phyloP scores from a whole-genome alignment of 1,140 invertebrate genomes.

The Venturia canescens region DNA sequence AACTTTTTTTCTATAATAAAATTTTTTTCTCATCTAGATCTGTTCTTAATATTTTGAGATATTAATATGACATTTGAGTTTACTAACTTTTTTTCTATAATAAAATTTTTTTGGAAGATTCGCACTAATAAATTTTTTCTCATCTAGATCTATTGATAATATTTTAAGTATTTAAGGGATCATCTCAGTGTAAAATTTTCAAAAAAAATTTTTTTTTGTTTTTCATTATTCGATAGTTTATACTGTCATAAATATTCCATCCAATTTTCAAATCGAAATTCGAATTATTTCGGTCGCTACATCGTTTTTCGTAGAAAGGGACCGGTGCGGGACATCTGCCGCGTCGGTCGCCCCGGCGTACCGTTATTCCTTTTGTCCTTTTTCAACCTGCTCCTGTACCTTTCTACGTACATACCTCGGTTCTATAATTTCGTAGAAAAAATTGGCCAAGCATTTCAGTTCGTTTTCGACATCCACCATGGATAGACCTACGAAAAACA shows the following conservation, averaged over 20 bases:
- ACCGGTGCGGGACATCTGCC: slow-evolving; percentile 5
- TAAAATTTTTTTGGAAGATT: too few species aligned
- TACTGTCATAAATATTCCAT: neutral
- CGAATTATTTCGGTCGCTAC: slow-evolving; percentile 17
- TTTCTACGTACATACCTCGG: neutral
- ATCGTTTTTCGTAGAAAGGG: too few species aligned
- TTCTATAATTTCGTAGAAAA: neutral
- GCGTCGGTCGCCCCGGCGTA: slow-evolving; percentile 1
- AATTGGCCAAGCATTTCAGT: slow-evolving; percentile 9
- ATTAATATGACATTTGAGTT: too few species aligned
- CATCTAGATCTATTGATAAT: too few species aligned
- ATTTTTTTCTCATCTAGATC: too few species aligned
- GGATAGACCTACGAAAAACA: slow-evolving; percentile 22
- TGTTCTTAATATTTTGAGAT: too few species aligned
- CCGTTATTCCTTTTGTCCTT: slow-evolving; percentile 34
- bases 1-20: too few species aligned
- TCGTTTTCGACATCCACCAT: slow-evolving; percentile 27
- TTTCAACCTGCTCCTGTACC: slow-evolving; percentile 21
- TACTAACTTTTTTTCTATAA: too few species aligned
- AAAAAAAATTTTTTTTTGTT: neutral
- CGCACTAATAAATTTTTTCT: too few species aligned
- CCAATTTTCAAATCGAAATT: neutral
- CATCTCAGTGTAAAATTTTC: neutral
- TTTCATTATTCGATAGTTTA: neutral
- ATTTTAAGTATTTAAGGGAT: slow-evolving; percentile 14